phyloP scores from a whole-genome alignment of 1,140 invertebrate species.

The Cataglyphis hispanica region DNA sequence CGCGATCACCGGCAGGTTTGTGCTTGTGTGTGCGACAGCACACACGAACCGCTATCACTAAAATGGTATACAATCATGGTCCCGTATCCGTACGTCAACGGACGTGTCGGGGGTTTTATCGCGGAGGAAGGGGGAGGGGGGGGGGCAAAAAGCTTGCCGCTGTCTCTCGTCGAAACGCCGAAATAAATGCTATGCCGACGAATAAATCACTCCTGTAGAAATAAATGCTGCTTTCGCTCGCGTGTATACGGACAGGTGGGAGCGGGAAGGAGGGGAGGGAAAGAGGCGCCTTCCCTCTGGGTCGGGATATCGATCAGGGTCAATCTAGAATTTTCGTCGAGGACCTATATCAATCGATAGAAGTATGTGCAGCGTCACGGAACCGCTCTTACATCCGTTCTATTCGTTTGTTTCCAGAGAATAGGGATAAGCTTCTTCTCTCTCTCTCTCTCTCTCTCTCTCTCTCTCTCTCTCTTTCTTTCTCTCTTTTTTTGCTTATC shows the following conservation, averaged over 20 bases:
- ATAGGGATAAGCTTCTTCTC: neutral
- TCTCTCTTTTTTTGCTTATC: neutral
- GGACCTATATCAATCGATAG: conserved; percentile 65
- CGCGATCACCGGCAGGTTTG: neutral
- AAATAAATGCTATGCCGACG: conserved; percentile 60
- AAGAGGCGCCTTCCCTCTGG: neutral
- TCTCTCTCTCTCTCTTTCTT: neutral
- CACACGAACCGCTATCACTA: conserved; percentile 46
- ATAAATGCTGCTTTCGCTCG: conserved; percentile 63
- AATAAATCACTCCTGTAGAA: conserved; percentile 64
- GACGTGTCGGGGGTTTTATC: conserved; percentile 61
- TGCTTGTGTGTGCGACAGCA: conserved; percentile 11
- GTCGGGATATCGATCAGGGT: conserved; percentile 65
- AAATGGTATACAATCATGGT: conserved; percentile 53
- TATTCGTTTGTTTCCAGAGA: conserved; percentile 44
- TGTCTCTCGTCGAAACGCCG: conserved; percentile 50
- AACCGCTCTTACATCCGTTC: conserved; percentile 60
- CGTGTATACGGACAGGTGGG: conserved; percentile 42
- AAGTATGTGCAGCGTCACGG: conserved; percentile 54
- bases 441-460: neutral
- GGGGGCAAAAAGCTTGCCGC: conserved; percentile 57
- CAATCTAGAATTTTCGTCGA: conserved; percentile 65
- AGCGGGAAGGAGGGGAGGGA: too few relatives aligned
- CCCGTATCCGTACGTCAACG: conserved; percentile 21
- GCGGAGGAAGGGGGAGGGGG: too few relatives aligned